A percentile compares a stretch with the other conserved stretches of the same genome.
Evolutionary conservation across 2,797 vertebrate species (phyloP).

Genomic region (Corythornis leucogaster): DNA sequence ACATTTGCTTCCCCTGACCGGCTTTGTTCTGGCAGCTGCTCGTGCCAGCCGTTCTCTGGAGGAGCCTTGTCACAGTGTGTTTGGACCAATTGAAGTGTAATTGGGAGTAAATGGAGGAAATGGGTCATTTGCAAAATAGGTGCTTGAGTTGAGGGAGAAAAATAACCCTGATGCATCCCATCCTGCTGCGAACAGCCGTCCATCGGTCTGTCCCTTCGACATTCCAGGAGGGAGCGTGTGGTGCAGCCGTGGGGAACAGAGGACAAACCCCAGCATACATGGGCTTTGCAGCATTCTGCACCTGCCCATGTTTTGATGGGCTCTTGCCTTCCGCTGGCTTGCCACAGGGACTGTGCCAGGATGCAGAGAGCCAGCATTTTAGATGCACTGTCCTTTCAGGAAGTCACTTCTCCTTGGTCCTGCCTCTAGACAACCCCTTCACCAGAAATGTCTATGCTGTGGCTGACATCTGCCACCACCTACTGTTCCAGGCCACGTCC

Average conservation of each 20-base stretch:
- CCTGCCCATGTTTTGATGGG: background rate
- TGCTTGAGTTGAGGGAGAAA: background rate
- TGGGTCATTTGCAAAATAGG: slow-evolving; percentile 1
- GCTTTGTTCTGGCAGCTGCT: background rate
- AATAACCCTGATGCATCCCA: background rate
- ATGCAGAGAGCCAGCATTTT: background rate
- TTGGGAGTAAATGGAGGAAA: background rate
- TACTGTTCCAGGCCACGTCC: fast-evolving
- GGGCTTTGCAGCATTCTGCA: background rate
- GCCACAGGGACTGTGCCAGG: fast-evolving
- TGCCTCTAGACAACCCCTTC: background rate
- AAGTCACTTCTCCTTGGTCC: background rate
- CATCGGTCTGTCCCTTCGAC: fast-evolving
- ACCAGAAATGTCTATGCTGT: fast-evolving
- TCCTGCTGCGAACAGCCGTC: background rate
- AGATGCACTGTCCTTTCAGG: background rate
- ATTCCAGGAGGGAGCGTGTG: fast-evolving
- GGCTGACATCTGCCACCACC: background rate
- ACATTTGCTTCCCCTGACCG: fast-evolving
- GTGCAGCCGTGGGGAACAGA: background rate
- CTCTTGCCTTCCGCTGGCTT: background rate
- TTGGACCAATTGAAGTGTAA: background rate
- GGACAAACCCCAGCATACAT: fast-evolving
- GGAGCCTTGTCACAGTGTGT: background rate
- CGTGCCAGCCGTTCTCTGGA: background rate